Conservation (phyloP, 2,797 vertebrate species). For the Rhodeus uyekii region DNA sequence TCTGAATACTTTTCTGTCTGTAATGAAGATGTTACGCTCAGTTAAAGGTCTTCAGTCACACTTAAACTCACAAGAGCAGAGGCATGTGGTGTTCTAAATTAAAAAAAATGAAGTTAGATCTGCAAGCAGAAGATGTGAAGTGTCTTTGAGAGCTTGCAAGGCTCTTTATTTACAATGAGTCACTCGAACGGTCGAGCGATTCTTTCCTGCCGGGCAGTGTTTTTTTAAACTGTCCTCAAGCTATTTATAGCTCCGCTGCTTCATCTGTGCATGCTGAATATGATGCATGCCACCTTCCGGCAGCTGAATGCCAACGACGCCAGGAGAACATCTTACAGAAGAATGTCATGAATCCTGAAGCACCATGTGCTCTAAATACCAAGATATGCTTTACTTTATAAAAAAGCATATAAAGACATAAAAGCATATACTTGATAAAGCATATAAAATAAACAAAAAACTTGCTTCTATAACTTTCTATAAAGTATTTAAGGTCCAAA, state of each 20-base stretch:
- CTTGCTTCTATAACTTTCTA: neutral
- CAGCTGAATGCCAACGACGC: conserved; percentile 69
- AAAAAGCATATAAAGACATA: neutral
- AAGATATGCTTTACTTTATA: neutral
- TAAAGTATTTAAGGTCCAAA: neutral
- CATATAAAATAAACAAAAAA: neutral
- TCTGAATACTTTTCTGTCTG: neutral
- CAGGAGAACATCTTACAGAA: conserved; percentile 1
- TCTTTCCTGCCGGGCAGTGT: conserved; percentile 50
- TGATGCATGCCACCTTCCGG: conserved; percentile 85
- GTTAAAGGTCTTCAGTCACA: neutral
- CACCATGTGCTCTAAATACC: neutral
- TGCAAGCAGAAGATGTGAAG: neutral
- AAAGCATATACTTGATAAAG: neutral
- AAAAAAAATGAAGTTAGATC: conserved; percentile 4
- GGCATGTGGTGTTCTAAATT: conserved; percentile 4
- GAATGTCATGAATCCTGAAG: neutral
- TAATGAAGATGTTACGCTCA: neutral
- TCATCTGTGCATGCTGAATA: conserved; percentile 64
- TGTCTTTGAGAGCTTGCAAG: conserved; percentile 43
- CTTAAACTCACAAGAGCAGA: neutral
- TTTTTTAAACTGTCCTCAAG: conserved; percentile 63
- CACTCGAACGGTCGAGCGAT: conserved; percentile 45
- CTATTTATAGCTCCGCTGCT: conserved; percentile 72
- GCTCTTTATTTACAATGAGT: conserved; percentile 68